Base-by-base conservation (phyloP, 2,888 invertebrate species). In the Margaritifera margaritifera region DNA sequence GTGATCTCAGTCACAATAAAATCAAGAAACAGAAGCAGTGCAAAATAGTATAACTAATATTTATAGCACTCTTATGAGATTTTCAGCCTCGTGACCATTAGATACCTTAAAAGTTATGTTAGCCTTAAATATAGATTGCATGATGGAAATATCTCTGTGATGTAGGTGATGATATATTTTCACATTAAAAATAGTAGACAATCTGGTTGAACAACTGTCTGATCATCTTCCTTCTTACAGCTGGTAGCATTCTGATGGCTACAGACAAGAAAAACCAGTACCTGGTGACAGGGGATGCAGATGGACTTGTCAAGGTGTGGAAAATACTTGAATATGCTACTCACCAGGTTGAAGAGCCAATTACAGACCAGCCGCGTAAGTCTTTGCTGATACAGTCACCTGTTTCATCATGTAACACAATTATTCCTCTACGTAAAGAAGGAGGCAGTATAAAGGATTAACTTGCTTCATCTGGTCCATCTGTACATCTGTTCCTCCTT, bases 221-320 rank as follows among this genome's bases (percentile, higher is more conserved):
- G 20, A 22, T 20, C 6, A 11, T n/a, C 15, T n/a, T 25, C 31
- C 55, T 58, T 60, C 59, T 74, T 74, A 3, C 78, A 90, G 90
- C 86, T 67, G 88, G 87, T n/a, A 88, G 86, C 67, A 85, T 90
- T 59, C 88, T 88, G 31, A 90, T 90, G 90, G 86, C 87, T 3
- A 80, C 84, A 6, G 89, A 89, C 75, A 76, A 80, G 58, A 78
- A 77, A 64, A 85, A 84, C 70, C 83, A 84, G 64, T 89, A 84
- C 67, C 74, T 90, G 71, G 89, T 84, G 18, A 90, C 90, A 0
- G 90, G 88, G 4, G 90, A 90, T 74, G 86, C 86, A 2, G 89
- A 90, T 74, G 90, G 90, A 20, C 64, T 80, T 19, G 67, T 90
- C 18, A 89, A 89, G 72, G 86, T 89, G 6, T 90, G 90, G 90